Conservation (phyloP, 2,888 invertebrate genomes). For the Heteromyza rotundicornis region DNA sequence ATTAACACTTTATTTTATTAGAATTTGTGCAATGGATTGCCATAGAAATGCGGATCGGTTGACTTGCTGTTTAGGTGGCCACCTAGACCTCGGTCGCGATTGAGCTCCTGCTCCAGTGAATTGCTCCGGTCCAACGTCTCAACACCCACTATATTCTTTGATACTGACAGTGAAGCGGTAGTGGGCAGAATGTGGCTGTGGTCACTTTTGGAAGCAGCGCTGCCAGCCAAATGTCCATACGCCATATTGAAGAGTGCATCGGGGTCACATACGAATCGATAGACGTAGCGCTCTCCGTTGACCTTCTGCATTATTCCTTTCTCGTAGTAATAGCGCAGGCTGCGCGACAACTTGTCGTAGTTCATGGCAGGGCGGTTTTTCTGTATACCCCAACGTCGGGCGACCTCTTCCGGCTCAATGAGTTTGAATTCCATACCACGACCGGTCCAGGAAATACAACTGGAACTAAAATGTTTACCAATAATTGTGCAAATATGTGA, state of each 20-base stretch:
- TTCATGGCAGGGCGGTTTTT: slow-evolving; percentile 98
- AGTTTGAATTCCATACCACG: slow-evolving; percentile 94
- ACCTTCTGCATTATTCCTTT: slow-evolving; percentile 99
- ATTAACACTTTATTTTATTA: slow-evolving; percentile 5
- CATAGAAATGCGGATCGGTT: slow-evolving; percentile 17
- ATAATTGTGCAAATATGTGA: neutral
- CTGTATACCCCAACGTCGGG: slow-evolving; percentile 93
- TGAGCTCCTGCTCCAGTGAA: slow-evolving; percentile 14
- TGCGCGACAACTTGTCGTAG: slow-evolving; percentile 93
- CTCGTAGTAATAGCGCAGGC: slow-evolving; percentile 95
- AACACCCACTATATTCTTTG: slow-evolving; percentile 23
- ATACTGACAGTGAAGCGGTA: slow-evolving; percentile 20
- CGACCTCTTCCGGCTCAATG: slow-evolving; percentile 96
- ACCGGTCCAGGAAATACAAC: slow-evolving; percentile 94
- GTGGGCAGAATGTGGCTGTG: slow-evolving; percentile 31
- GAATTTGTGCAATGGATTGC: slow-evolving; percentile 23
- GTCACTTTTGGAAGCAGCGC: slow-evolving; percentile 35
- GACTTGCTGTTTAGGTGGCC: slow-evolving; percentile 11
- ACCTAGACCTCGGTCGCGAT: slow-evolving; percentile 16
- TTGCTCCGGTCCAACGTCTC: slow-evolving; percentile 2
- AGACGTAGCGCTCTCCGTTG: slow-evolving; percentile 93
- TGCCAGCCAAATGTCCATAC: slow-evolving; percentile 61
- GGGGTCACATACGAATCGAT: slow-evolving; percentile 96
- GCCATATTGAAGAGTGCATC: slow-evolving; percentile 88
- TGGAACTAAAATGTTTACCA: slow-evolving; percentile 64